Conservation (phyloP, 1,140 invertebrate species). For the Apis florea region DNA sequence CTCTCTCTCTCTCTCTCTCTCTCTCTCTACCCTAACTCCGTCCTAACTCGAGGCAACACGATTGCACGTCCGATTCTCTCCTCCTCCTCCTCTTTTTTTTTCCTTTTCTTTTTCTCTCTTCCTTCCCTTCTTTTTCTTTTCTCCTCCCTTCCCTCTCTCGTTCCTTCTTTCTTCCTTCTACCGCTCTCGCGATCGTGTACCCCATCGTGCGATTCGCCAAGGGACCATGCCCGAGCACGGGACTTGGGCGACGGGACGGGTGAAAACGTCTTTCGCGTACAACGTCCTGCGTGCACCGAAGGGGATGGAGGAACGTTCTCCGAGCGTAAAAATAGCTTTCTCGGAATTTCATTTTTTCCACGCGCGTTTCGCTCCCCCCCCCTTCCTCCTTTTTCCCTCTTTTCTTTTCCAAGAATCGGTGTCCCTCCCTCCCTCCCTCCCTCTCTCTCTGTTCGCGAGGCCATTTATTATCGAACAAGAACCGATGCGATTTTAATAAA, state of each 20-base stretch:
- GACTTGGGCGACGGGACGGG: constrained; percentile 27
- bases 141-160: not conserved
- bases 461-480: too few species aligned
- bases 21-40: constrained; percentile 35
- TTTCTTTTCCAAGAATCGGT: not conserved
- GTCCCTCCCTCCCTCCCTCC: too few species aligned
- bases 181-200: constrained; percentile 56
- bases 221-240: constrained; percentile 40
- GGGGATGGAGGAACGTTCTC: constrained; percentile 63
- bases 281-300: constrained; percentile 41
- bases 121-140: not conserved
- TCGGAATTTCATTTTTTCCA: constrained; percentile 45
- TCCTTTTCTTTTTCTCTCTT: not conserved
- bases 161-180: not conserved
- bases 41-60: constrained; percentile 49
- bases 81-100: not conserved
- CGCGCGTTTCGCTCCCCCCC: not conserved
- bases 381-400: not conserved
- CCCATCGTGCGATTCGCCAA: constrained; percentile 55
- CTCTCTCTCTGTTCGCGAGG: too few species aligned
- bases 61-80: constrained; percentile 33
- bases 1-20: too few species aligned
- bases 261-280: constrained; percentile 40
- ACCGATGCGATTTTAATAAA: too few species aligned
- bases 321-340: constrained; percentile 72